Base-by-base conservation (phyloP, 2,113 vertebrate genomes). In the Motacilla tschutschensis region DNA sequence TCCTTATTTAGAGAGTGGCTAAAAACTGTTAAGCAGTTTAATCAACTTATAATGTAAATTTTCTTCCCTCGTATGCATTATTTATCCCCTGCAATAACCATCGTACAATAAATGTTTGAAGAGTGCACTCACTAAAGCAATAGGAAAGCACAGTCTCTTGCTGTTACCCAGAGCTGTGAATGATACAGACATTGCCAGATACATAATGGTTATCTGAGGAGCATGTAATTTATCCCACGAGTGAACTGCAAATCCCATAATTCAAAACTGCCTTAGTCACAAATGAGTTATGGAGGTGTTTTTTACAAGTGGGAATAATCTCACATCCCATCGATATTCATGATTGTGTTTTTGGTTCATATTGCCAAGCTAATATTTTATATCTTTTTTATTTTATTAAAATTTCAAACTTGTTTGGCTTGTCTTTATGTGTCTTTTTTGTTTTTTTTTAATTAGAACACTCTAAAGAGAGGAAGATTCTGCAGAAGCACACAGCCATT, bases 1-100 rank as follows among this genome's bases (percentile, higher is more conserved):
- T 97, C 96, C 95, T 96, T 98, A 96, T 98, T 98, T 96, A 98
- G 96, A 98, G 97, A 96, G 93, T 82, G 90, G 93, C 95, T 97
- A 96, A 98, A 93, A 98, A 98, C 97, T 97, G 96, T 96, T 97
- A 96, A 98, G 97, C 92, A 97, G 96, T 96, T 93, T 96, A 97
- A 98, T 97, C 96, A 96, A 93, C 83, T 96, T 95, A 96, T 96
- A 97, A 97, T 96, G 96, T 90, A 96, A 95, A 95, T 94, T 95
- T 88, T 96, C 95, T 95, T 97, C 89, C 91, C 81, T 44, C 71
- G 7, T 97, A 97, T 97, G 96, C 96, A 96, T 97, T 97, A 96
- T 96, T 97, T 96, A 88, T 94, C 91, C 95, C 93, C 86, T 89
- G 69, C 71, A 91, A 94, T 82, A 94, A 85, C 58, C 78, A 79